Base-by-base conservation (phyloP, 2,113 vertebrate genomes). In the Aegotheles bennettii region DNA sequence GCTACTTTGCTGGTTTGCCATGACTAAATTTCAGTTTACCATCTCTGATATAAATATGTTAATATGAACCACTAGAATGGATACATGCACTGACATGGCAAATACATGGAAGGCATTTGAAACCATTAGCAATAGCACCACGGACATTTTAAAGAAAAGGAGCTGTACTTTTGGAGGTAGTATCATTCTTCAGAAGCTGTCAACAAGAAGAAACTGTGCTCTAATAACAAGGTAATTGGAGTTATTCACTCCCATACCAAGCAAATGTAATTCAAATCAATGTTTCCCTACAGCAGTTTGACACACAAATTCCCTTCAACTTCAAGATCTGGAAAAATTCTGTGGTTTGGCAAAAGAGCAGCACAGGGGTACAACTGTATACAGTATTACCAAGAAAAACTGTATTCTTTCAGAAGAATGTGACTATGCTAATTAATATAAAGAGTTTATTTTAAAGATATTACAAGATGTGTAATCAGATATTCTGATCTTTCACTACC, bases 271-370 rank as follows among this genome's bases (percentile, higher is more conserved):
- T 80, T 89, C 16, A 65, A 82, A 68, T 50, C 40, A 71, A 20
- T 3, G 18, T 87, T 75, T 75, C 43, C 31, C 71, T 78, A 73
- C 16, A 71, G 79, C 31, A 84, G 29, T 73, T 82, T 75, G 68
- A 45, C 47, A 40, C 33, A 59, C 12, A 60, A 51, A 89, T 78
- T 70, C 67, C 42, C 71, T 67, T 91, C 65, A 83, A 6, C 73
- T 77, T 93, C 70, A 48, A 68, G 78, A n/a, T 82, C 87, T 90
- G 78, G 81, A 94, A 89, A 90, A 94, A 87, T 65, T 68, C 61
- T 67, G 83, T 53, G 64, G 53, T 69, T 84, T 95, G 91, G 84
- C 57, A 76, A 68, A 14, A 63, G 9, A 77, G 24, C 21, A 76
- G 65, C 33, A 69, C 31, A 81, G 42, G 35, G 29, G 28, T 75